Evolutionary conservation across 2,888 invertebrate species (phyloP).

Genomic region (Microctonus brassicae): DNA sequence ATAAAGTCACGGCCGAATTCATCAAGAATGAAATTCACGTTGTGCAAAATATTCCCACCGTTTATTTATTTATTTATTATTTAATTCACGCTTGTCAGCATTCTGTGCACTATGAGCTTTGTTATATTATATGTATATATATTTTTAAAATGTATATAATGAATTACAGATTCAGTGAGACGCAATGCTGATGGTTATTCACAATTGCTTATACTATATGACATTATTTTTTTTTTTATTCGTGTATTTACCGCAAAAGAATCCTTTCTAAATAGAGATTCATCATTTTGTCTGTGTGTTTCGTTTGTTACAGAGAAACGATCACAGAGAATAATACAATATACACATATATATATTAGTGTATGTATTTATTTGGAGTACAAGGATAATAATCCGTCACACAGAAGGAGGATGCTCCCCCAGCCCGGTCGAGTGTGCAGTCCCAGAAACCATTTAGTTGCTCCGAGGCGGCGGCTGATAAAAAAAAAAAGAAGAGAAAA

Average conservation of each 20-base stretch:
- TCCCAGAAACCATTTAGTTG: constrained; percentile 64
- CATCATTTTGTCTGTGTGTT: constrained; percentile 16
- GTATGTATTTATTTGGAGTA: background rate
- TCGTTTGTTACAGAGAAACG: constrained; percentile 4
- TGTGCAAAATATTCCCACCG: too few relatives aligned
- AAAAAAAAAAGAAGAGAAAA: constrained; percentile 50
- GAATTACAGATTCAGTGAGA: constrained; percentile 24
- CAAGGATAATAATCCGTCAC: constrained; percentile 30
- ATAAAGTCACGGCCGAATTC: too few relatives aligned
- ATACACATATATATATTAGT: too few relatives aligned
- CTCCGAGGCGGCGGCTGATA: constrained; percentile 53
- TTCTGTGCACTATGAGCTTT: background rate
- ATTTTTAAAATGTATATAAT: background rate
- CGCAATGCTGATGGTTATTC: constrained; percentile 8
- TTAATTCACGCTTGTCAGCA: constrained; percentile 18
- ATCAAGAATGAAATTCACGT: too few relatives aligned
- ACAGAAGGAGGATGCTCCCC: constrained; percentile 41
- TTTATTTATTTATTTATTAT: background rate
- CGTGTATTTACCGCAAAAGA: background rate
- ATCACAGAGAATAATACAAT: constrained; percentile 4
- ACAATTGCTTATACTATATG: background rate
- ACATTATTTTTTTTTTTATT: background rate
- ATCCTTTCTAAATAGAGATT: background rate
- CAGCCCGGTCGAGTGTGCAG: constrained; percentile 48
- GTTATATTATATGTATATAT: background rate